A percentile compares a stretch with the other conserved stretches of the same genome.
Evolutionary conservation across 2,797 vertebrate species (phyloP).

Genomic region (Steatocranus sp.): DNA sequence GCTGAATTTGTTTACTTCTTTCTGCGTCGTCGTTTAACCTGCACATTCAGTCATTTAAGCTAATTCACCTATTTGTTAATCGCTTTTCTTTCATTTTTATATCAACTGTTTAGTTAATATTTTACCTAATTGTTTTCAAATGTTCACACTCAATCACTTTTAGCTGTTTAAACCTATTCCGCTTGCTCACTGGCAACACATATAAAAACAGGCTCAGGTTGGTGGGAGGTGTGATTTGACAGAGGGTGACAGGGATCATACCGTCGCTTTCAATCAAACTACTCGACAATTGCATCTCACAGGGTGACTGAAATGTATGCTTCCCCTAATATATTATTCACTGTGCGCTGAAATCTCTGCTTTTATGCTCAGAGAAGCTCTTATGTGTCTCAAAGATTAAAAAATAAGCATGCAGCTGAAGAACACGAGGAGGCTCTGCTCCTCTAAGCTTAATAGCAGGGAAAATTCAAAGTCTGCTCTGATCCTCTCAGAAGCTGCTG

Average conservation of each 20-base stretch:
- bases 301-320: neutral
- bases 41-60: accelerated
- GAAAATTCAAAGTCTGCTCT: conserved; percentile 35
- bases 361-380: neutral
- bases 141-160: neutral
- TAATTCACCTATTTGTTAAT: neutral
- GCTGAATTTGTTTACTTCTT: neutral
- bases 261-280: neutral
- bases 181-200: neutral
- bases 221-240: conserved; percentile 18
- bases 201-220: neutral
- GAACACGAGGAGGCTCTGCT: conserved; percentile 15
- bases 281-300: neutral
- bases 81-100: neutral
- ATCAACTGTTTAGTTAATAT: neutral
- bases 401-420: conserved; percentile 8
- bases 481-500: conserved; percentile 44
- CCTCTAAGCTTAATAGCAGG: conserved; percentile 30
- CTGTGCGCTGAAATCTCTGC: neutral
- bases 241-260: neutral
- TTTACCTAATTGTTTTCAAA: neutral
- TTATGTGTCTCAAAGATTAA: conserved; percentile 2
- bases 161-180: neutral
- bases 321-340: neutral
- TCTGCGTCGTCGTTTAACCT: neutral